Evolutionary conservation across 2,888 invertebrate genomes (phyloP), one percentile per base, ranked within the genome.

Genomic region (Pilophorus perplexus): DNA sequence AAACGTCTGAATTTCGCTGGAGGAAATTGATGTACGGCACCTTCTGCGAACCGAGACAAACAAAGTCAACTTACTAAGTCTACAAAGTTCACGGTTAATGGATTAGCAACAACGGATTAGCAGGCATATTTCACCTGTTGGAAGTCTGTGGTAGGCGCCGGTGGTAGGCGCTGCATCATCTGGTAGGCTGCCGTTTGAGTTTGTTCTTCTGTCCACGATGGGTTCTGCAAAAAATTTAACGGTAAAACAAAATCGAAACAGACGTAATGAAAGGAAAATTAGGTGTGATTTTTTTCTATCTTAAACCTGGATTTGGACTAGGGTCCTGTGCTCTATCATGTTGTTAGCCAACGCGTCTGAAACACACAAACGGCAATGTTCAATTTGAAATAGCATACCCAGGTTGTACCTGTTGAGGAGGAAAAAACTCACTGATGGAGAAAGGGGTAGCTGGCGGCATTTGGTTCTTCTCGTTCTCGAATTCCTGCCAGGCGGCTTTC

Each of bases 401-500:
- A n/a, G n/a, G n/a, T n/a, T n/a, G n/a, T n/a, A n/a, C n/a, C n/a
- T n/a, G n/a, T n/a, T n/a, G 33, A 10, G 6, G 33, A 33, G 10
- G 10, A 42, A 4, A 14, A 14, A 10, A 42, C 10, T 5, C 5
- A 14, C 10, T 5, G 14, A 42, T 6, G 14, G 42, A 14, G 42
- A 14, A 14, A n/a, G n/a, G n/a, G 42, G 10, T 14, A 42, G 28
- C 33, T 1, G 28, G 54, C 3, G 62, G 62, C 18, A 16, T 28
- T n/a, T 62, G 62, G 46, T 44, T 62, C 37, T 74, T 73, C 48
- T 97, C 96, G 73, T 90, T 89, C 79, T 98, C 95, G 76, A 91
- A 99, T 77, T 99, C 98, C 71, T 90, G 88, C 98, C 98, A 98
- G 1, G 98, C 99, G 0, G 91, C 89, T 75, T 94, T 85, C 33